Conservation (phyloP, 2,113 vertebrate genomes). For the Axis porcinus region DNA sequence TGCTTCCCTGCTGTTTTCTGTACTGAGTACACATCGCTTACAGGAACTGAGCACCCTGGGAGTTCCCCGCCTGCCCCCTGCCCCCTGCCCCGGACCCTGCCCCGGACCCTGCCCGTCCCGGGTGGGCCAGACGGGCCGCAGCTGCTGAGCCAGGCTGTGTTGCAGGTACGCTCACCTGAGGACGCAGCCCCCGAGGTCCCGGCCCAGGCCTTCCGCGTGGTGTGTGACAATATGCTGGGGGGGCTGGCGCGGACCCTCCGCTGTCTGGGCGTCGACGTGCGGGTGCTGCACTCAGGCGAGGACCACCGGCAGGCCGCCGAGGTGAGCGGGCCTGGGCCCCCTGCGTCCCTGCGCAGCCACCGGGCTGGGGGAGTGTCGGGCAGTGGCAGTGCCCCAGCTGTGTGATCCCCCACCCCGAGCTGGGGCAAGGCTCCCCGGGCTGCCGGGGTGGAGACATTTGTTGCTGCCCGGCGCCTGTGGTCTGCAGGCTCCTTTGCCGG, state of each 20-base stretch:
- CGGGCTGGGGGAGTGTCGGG: background rate
- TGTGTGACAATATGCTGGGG: constrained; percentile 93
- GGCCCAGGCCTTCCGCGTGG: constrained; percentile 83
- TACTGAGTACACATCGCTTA: rapidly evolving
- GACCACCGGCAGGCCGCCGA: constrained; percentile 88
- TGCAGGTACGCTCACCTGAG: background rate
- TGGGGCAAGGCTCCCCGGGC: background rate
- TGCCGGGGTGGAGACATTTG: background rate
- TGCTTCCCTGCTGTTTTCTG: background rate
- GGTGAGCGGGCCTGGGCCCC: constrained; percentile 66
- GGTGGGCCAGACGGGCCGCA: rapidly evolving
- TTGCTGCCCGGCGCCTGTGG: background rate
- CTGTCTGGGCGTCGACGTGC: constrained; percentile 86
- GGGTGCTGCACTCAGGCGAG: constrained; percentile 83
- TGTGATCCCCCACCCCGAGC: background rate
- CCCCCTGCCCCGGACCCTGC: no score
- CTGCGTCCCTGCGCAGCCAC: background rate
- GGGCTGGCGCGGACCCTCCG: constrained; percentile 90
- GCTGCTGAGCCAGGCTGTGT: background rate
- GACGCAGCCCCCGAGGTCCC: background rate
- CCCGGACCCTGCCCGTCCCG: no score
- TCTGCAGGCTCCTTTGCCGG: background rate
- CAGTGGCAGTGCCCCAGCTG: no score
- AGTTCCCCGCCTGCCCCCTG: no score
- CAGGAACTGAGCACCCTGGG: background rate